Percentiles rank a stretch among this genome's conserved stretches.
Conservation (phyloP, 2,797 vertebrate species). For the Sebastes miniatus region DNA sequence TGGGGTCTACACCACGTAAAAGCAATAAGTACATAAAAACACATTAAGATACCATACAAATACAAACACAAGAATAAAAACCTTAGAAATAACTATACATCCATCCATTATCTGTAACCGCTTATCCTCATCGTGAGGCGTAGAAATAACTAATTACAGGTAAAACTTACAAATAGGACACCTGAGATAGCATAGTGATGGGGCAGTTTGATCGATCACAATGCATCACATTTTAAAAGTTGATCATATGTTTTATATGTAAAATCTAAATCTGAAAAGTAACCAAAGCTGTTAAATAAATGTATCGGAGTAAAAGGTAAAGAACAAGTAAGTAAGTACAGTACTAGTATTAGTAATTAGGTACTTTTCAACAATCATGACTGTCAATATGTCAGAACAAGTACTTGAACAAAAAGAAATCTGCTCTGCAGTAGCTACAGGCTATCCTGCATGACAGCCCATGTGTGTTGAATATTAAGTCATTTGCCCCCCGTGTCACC, state of each 20-base stretch:
- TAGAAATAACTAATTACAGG: no score
- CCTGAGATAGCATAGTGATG: no score
- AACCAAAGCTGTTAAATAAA: not conserved
- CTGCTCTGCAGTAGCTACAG: not conserved
- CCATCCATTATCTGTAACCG: no score
- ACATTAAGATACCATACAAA: no score
- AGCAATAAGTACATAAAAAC: no score
- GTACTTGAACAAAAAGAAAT: not conserved
- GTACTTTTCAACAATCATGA: not conserved
- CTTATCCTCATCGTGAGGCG: no score
- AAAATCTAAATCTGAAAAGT: not conserved
- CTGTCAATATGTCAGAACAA: not conserved
- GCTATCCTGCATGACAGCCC: not conserved
- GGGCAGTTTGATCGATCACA: not conserved
- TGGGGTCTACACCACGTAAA: no score
- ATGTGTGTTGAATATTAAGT: not conserved
- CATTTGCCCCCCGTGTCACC: not conserved
- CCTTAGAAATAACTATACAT: no score
- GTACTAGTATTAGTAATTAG: no score
- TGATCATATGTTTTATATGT: not conserved
- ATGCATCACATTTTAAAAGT: not conserved
- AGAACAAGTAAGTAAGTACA: not conserved
- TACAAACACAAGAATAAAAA: no score
- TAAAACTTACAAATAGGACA: no score
- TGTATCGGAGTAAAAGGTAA: not conserved